Percentiles rank a stretch among this genome's conserved stretches.
These are phyloP conservation scores for Calcarius ornatus DNA, from an alignment of 2,113 vertebrate genomes.

Conservation along the genomic window DNA sequence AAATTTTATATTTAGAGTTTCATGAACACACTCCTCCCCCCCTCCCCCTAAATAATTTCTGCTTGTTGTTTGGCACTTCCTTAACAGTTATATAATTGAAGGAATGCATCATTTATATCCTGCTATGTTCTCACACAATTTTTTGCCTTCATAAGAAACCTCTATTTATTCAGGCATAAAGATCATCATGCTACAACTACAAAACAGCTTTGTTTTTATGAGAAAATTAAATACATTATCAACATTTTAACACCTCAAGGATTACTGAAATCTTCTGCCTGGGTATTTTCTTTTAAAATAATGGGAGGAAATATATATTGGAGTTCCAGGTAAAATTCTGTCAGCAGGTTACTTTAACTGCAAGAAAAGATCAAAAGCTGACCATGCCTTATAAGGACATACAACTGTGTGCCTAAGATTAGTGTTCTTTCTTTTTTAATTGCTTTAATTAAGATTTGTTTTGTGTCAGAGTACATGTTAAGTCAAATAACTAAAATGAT, in stretches of 20 bases:
- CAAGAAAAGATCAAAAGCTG: neutral
- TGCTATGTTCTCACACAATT: neutral
- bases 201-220: neutral
- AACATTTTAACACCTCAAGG: neutral
- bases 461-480: conserved; percentile 56
- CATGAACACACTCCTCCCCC: neutral
- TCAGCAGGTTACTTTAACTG: neutral
- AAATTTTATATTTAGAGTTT: neutral
- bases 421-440: conserved; percentile 37
- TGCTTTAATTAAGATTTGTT: conserved; percentile 59
- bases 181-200: neutral
- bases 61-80: neutral
- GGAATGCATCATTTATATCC: neutral
- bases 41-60: neutral
- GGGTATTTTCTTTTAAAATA: neutral
- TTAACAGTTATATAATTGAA: neutral
- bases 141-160: neutral
- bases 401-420: conserved; percentile 2
- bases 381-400: neutral
- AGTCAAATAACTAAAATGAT: conserved; percentile 61
- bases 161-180: neutral
- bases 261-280: neutral
- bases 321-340: neutral
- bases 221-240: neutral
- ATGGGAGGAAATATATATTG: neutral